phyloP scores from a whole-genome alignment of 2,113 vertebrate genomes.

The Saccopteryx leptura region DNA sequence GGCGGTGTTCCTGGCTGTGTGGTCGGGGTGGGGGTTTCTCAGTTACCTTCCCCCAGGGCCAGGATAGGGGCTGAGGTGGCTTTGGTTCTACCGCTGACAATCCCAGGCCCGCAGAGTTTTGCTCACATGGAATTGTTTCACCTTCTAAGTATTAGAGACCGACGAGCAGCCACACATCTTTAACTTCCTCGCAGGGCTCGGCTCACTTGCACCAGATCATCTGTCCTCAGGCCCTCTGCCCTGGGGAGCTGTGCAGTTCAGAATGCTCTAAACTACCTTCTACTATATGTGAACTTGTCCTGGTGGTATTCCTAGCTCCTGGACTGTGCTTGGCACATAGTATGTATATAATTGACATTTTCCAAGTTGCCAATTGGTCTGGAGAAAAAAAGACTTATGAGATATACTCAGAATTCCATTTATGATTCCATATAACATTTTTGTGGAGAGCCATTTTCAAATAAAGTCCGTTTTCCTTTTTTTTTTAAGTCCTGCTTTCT shows the following conservation, averaged over 20 bases:
- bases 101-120: background rate
- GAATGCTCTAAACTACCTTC: too few relatives aligned
- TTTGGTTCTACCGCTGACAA: background rate
- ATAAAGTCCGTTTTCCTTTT: background rate
- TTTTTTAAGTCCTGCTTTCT: background rate
- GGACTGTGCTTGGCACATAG: background rate
- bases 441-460: slow-evolving; percentile 47
- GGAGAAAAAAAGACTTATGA: background rate
- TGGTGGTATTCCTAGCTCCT: accelerated
- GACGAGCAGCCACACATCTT: background rate
- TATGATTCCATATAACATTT: background rate
- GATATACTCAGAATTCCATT: background rate
- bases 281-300: background rate
- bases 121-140: background rate
- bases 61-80: background rate
- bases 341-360: background rate
- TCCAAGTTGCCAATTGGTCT: background rate
- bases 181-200: background rate
- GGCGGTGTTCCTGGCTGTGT: background rate
- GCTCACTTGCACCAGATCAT: background rate
- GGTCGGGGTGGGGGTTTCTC: background rate
- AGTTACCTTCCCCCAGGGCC: background rate
- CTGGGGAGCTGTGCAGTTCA: accelerated
- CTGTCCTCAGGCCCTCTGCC: background rate
- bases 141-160: background rate